These are phyloP conservation scores for Apogon talboti DNA, from an alignment of 2,797 vertebrate genomes.

Conservation along the genomic window DNA sequence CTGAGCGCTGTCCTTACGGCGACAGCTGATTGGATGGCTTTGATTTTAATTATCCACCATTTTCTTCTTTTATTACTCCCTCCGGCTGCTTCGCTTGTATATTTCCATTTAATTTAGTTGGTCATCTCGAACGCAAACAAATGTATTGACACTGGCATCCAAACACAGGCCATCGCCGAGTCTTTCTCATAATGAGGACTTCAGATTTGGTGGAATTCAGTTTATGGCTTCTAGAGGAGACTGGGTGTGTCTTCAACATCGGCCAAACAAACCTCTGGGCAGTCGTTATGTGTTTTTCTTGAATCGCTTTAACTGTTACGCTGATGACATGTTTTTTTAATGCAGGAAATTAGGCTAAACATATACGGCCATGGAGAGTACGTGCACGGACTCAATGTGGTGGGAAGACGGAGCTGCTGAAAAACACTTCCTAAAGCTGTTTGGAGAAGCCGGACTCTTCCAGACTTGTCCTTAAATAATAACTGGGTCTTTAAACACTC, in stretches of 20 bases:
- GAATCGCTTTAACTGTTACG: conserved; percentile 40
- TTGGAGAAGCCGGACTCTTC: conserved; percentile 21
- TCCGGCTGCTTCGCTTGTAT: conserved; percentile 19
- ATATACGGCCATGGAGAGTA: conserved; percentile 20
- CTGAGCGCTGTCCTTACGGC: conserved; percentile 24
- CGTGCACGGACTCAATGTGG: conserved; percentile 10
- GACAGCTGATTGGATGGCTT: conserved; percentile 52
- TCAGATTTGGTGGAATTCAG: conserved; percentile 44
- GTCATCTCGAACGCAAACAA: conserved; percentile 4
- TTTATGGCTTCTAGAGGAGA: conserved; percentile 19
- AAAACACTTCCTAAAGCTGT: conserved; percentile 30
- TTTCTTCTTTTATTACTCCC: conserved; percentile 17
- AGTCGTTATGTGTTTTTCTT: conserved; percentile 62
- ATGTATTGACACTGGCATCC: conserved; percentile 33
- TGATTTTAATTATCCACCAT: conserved; percentile 54
- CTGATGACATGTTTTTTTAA: conserved; percentile 53
- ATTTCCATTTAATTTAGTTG: conserved; percentile 27
- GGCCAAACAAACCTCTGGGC: conserved; percentile 61
- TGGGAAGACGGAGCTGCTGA: conserved; percentile 17
- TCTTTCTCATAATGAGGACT: conserved; percentile 53
- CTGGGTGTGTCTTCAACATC: conserved; percentile 41
- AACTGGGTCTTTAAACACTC: conserved; percentile 1
- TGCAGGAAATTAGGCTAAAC: conserved; percentile 37
- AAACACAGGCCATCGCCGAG: conserved; percentile 41
- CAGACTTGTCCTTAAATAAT: conserved; percentile 1